Percentiles rank a stretch among this genome's conserved stretches.
These are phyloP conservation scores for Meghimatium bilineatum DNA, from an alignment of 2,888 invertebrate genomes.

Conservation along the genomic window DNA sequence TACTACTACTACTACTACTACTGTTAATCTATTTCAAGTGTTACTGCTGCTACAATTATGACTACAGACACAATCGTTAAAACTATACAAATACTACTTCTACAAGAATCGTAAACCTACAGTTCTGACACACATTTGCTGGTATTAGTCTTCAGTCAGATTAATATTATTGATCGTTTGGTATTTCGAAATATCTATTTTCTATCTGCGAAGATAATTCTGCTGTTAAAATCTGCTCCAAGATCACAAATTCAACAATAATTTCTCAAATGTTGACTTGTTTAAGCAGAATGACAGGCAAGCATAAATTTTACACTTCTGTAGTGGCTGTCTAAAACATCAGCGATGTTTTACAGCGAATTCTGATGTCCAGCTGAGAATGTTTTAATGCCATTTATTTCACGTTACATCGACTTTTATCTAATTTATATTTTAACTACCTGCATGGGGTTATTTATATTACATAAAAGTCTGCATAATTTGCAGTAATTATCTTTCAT, in stretches of 20 bases:
- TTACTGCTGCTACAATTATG: background rate
- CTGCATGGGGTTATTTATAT: no score
- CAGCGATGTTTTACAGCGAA: no score
- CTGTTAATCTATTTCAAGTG: background rate
- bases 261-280: background rate
- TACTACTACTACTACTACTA: constrained; percentile 4
- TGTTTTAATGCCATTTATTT: no score
- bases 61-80: background rate
- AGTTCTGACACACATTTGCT: background rate
- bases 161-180: background rate
- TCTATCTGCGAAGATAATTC: background rate
- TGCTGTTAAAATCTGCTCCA: no score
- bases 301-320: background rate
- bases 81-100: background rate
- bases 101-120: background rate
- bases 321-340: background rate
- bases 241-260: background rate
- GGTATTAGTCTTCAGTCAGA: background rate
- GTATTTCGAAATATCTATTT: background rate
- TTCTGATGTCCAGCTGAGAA: no score
- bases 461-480: no score
- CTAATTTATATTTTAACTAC: no score
- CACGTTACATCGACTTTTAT: no score
- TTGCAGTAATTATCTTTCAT: no score
- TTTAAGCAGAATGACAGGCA: background rate